phyloP scores from a whole-genome alignment of 2,113 vertebrate genomes.

The Takifugu bimaculatus region DNA sequence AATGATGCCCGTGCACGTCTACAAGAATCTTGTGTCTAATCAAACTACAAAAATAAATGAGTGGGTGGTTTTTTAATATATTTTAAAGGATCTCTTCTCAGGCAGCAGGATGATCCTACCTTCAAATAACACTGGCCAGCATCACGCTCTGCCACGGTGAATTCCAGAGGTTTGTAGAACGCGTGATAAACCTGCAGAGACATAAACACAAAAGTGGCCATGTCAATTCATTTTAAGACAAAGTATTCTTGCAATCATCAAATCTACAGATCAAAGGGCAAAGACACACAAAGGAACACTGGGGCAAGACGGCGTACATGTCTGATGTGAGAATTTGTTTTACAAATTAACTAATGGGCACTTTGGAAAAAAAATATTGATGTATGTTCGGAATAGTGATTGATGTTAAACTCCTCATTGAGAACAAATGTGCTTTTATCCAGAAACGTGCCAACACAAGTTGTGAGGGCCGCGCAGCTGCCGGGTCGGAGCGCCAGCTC shows the following conservation, averaged over 20 bases:
- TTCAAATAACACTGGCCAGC: slow-evolving; percentile 91
- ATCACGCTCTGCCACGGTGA: slow-evolving; percentile 83
- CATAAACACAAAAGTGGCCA: slow-evolving; percentile 3
- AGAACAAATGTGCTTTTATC: slow-evolving; percentile 37
- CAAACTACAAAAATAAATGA: background rate
- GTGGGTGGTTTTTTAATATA: too few relatives aligned
- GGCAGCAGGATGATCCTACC: slow-evolving; percentile 65
- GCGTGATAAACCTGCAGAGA: slow-evolving; percentile 87
- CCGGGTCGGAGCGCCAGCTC: slow-evolving; percentile 38
- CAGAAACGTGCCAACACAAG: slow-evolving; percentile 65
- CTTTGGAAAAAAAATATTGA: background rate
- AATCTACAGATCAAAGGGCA: too few relatives aligned
- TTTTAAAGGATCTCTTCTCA: background rate
- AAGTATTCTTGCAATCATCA: too few relatives aligned
- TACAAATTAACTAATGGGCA: background rate
- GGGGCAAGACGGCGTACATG: too few relatives aligned
- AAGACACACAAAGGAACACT: too few relatives aligned
- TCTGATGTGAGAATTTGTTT: background rate
- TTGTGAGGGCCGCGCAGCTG: slow-evolving; percentile 61
- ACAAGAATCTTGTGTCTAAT: background rate
- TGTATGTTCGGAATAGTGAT: background rate
- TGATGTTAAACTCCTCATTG: slow-evolving; percentile 26
- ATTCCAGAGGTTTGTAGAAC: slow-evolving; percentile 93
- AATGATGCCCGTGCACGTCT: background rate
- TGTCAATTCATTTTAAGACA: too few relatives aligned